Base-by-base conservation (phyloP, 2,888 invertebrate genomes). In the Yponomeuta cagnagella region DNA sequence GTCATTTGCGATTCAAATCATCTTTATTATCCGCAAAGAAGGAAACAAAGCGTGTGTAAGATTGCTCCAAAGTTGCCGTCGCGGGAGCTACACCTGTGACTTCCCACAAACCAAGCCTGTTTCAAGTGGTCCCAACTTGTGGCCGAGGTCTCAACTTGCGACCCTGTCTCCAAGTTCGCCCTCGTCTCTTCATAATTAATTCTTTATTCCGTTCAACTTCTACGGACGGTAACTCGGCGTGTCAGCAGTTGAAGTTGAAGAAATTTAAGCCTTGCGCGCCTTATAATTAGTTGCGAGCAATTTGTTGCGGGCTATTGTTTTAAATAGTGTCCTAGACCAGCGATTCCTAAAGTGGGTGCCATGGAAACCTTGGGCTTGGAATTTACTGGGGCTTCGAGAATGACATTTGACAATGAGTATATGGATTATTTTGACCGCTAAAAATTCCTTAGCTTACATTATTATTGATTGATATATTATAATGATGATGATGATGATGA, bases 131-230 rank as follows among this genome's bases (percentile, higher is more conserved):
- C 70, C 58, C 85, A 86, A 88, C 85, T 87, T 83, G 82, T 82
- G 80, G 79, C 78, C 79, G 79, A 75, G 78, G 81, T 33, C 70
- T 30, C 85, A 86, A 88, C 85, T 87, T 83, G 82, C 83, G 80
- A 79, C 78, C 79, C 79, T 75, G 78, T 76, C 78, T 78, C 80
- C 79, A 89, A 87, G 82, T 88, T 81, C 81, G 82, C 87, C 85
- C 82, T 23, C 80, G 78, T 80, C 80, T 83, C 86, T 89, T 89
- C 90, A 90, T 92, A 91, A 92, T 91, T 92, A 91, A 92, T 92
- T 92, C 91, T 91, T 92, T 90, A 91, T 88, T 90, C 89, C 85
- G 86, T 85, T 87, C 86, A 89, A 91, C 85, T 91, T 84, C 79
- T 80, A 83, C 82, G 83, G 82, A 78, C 52, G 12, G 52, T 58